A percentile compares a stretch with the other conserved stretches of the same genome.
phyloP scores from a whole-genome alignment of 2,113 vertebrate species.

The Tor tambroides region DNA sequence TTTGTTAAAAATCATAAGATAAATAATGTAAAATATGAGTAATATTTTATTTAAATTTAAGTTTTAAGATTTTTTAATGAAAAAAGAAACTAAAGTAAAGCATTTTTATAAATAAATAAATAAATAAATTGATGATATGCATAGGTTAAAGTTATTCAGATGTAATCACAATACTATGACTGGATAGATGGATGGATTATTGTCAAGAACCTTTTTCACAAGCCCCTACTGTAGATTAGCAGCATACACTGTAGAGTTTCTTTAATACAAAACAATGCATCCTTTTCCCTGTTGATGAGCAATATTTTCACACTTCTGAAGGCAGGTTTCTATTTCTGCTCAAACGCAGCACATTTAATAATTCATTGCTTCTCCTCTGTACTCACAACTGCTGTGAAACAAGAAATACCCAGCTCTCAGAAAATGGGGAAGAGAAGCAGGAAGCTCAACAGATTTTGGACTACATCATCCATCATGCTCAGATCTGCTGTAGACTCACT shows the following conservation, averaged over 20 bases:
- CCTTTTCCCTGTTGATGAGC: conserved; percentile 65
- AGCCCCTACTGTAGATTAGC: not conserved
- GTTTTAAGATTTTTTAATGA: not conserved
- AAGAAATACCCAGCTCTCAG: conserved; percentile 55
- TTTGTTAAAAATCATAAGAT: too few species aligned
- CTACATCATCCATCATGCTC: conserved; percentile 14
- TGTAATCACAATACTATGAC: too few species aligned
- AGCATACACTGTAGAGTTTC: not conserved
- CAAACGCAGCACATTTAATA: conserved; percentile 76
- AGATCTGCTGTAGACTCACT: not conserved
- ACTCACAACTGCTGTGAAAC: conserved; percentile 71
- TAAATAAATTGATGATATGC: not conserved
- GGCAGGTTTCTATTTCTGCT: conserved; percentile 77
- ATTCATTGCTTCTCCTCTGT: conserved; percentile 72
- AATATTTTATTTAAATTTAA: not conserved
- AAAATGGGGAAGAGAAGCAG: not conserved
- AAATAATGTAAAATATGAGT: not conserved
- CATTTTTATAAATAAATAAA: not conserved
- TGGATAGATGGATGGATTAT: not conserved
- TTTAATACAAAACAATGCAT: not conserved
- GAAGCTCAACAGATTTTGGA: not conserved
- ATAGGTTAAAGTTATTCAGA: not conserved
- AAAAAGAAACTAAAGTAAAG: not conserved
- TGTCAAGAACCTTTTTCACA: not conserved
- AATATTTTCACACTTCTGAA: conserved; percentile 76